phyloP scores from a whole-genome alignment of 1,140 invertebrate genomes.

The Cyphomyrmex costatus region DNA sequence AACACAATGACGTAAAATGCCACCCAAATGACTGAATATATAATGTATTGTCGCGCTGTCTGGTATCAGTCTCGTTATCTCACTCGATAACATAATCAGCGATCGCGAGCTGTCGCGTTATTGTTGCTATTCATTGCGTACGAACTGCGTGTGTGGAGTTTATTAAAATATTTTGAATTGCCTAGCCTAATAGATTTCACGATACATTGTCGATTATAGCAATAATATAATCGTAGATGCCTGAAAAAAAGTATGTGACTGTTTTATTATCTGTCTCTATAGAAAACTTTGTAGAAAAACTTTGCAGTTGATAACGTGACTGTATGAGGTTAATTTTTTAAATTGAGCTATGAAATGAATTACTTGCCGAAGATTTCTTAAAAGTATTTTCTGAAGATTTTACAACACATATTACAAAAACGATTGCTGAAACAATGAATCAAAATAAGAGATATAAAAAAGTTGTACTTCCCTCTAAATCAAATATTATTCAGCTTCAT shows the following conservation, averaged over 20 bases:
- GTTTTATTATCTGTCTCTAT: not conserved
- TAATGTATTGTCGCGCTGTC: not conserved
- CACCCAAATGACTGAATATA: conserved; percentile 46
- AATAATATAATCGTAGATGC: not conserved
- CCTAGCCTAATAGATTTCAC: not conserved
- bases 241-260: not conserved
- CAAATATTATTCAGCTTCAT: not conserved
- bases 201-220: not conserved
- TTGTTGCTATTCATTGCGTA: conserved; percentile 27
- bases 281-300: not conserved
- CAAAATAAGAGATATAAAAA: not conserved
- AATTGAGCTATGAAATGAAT: not conserved
- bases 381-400: not conserved
- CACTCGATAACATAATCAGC: too few relatives aligned
- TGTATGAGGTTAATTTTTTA: too few relatives aligned
- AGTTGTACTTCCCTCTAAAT: not conserved
- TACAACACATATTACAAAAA: not conserved
- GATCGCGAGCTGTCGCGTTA: not conserved
- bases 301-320: not conserved
- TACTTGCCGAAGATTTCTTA: not conserved
- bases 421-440: not conserved
- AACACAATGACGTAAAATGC: conserved; percentile 26
- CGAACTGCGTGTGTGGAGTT: not conserved
- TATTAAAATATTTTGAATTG: conserved; percentile 1
- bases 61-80: too few relatives aligned